phyloP scores from a whole-genome alignment of 2,797 vertebrate genomes.

The Tiaroga cobitis region DNA sequence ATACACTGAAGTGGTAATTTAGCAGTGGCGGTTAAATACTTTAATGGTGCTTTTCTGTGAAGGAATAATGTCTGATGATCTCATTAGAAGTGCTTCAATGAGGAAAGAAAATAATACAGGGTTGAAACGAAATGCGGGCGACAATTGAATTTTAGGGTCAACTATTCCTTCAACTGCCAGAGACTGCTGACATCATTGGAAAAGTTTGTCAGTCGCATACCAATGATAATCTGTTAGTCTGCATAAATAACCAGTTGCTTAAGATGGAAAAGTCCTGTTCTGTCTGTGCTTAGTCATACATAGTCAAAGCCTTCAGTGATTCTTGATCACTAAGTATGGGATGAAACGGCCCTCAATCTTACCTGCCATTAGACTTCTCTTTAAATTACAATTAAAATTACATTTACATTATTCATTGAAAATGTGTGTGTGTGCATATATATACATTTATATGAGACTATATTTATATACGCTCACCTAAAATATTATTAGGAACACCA shows the following conservation, averaged over 20 bases:
- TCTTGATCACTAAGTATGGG: neutral
- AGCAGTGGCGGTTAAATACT: neutral
- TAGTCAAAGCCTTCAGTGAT: neutral
- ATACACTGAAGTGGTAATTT: neutral
- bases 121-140: neutral
- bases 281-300: slow-evolving; percentile 6
- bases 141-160: neutral
- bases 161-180: neutral
- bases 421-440: neutral
- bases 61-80: neutral
- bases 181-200: neutral
- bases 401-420: neutral
- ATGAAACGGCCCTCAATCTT: neutral
- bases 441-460: no score
- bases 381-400: neutral
- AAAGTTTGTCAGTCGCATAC: slow-evolving; percentile 3
- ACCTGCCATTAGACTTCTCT: neutral
- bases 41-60: neutral
- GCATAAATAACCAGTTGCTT: neutral
- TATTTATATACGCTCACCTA: no score
- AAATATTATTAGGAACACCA: no score
- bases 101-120: neutral
- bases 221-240: neutral
- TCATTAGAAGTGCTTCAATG: neutral
- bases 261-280: neutral